Evolutionary conservation across 1,140 invertebrate species (phyloP), one percentile per base, ranked within the genome.

Genomic region (Globodera rostochiensis): DNA sequence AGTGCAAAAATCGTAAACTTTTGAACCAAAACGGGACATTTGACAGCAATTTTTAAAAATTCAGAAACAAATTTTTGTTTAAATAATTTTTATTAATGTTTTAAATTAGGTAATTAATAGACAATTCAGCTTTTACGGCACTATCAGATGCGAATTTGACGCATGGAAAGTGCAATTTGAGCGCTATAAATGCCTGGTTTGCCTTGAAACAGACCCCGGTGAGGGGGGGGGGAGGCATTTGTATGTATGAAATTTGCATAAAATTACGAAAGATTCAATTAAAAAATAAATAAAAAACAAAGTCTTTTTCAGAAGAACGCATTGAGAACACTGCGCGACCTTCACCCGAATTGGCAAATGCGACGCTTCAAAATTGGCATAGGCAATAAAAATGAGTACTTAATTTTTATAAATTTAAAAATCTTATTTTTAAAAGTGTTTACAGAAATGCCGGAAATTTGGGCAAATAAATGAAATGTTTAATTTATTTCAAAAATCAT

Each of bases 21-120:
- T 86, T 49, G 86, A 87, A 57, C 85, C n/a, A 85, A 87, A 83
- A 87, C 53, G 36, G 85, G 85, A 9, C 80, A 86, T 77, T 80
- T 86, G 49, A 87, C 82, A 46, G 13, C 86, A 13, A 46, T 87
- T 69, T 79, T 81, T 84, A 64, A 69, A 53, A 77, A n/a, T 80
- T 50, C 25, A 7, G 11, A 13, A 36, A 80, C 25, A 60, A 36
- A 36, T 36, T 36, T 60, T 19, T 7, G 53, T 19, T n/a, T 5
- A 47, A 53, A 46, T 53, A 64, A n/a, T 36, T 36, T 36, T n/a
- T n/a, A n/a, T n/a, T n/a, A n/a, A n/a, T n/a, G 25, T 36, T 36
- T 36, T 36, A 36, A 36, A 36, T 36, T 36, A 36, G 25, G 25
- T 36, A 36, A 36, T 36, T 36, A 64, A 80, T 57, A 64, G 15